Evolutionary conservation across 2,888 invertebrate species (phyloP).

Genomic region (Petrolisthes cinctipes): DNA sequence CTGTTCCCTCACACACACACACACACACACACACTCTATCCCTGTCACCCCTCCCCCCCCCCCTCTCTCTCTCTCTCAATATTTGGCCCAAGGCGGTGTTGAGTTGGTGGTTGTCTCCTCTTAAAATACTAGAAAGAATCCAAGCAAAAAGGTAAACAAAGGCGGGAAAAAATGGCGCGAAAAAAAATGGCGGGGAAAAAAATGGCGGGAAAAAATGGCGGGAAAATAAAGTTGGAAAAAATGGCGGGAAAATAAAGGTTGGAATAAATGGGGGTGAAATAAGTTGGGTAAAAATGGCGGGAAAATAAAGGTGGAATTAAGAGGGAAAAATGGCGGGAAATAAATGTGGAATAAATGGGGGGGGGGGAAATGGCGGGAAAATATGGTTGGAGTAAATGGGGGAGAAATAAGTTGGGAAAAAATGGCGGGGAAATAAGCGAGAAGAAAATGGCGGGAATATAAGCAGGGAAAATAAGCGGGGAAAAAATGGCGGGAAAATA

Average conservation of each 20-base stretch:
- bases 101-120: too few species aligned
- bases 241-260: too few species aligned
- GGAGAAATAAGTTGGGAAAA: too few species aligned
- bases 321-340: too few species aligned
- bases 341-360: background rate
- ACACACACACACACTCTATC: too few species aligned
- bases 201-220: background rate
- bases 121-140: too few species aligned
- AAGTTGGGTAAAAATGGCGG: background rate
- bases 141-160: background rate
- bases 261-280: background rate
- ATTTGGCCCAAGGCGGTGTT: too few species aligned
- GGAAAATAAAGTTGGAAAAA: background rate
- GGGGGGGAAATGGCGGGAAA: background rate
- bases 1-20: too few species aligned
- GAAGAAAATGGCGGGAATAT: background rate
- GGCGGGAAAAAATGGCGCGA: background rate
- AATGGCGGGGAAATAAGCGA: too few species aligned
- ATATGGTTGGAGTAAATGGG: too few species aligned
- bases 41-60: too few species aligned
- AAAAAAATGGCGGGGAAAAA: background rate
- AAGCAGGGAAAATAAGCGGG: background rate
- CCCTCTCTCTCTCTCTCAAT: too few species aligned
- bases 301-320: background rate
- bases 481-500: background rate